A percentile compares a stretch with the other conserved stretches of the same genome.
These are phyloP conservation scores for Protaetia brevitarsis DNA, from an alignment of 1,140 invertebrate genomes.

Conservation along the genomic window DNA sequence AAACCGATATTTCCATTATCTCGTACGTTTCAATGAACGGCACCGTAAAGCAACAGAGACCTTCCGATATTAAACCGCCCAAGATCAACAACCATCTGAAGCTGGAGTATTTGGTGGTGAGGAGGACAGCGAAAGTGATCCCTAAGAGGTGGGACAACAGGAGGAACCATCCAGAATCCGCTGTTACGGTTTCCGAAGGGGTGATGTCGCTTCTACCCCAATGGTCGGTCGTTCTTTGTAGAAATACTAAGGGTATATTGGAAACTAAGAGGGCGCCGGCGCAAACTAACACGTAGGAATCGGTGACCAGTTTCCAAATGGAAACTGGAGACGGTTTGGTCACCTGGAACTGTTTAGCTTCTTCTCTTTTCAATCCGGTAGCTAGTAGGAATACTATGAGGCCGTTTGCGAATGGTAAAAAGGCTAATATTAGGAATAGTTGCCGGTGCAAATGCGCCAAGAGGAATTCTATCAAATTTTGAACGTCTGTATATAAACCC, in stretches of 20 bases:
- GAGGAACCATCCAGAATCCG: background rate
- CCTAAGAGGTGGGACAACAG: background rate
- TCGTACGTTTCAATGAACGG: background rate
- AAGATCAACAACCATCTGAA: background rate
- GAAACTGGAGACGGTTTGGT: background rate
- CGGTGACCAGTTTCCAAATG: background rate
- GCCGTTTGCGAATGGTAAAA: background rate
- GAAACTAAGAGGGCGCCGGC: background rate
- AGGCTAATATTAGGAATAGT: background rate
- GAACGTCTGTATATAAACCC: background rate
- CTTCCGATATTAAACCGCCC: background rate
- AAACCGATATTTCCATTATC: background rate
- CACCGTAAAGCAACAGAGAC: background rate
- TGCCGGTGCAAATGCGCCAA: background rate
- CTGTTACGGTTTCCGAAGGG: background rate
- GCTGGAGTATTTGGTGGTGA: background rate
- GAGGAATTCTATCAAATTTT: background rate
- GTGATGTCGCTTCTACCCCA: background rate
- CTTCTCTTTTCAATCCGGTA: background rate
- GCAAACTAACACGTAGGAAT: background rate
- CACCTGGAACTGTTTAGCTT: background rate
- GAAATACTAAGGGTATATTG: background rate
- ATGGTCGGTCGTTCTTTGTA: background rate
- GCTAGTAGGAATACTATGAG: background rate
- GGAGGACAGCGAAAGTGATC: background rate